Conservation (phyloP, 2,888 invertebrate species). For the Drosophila longiperda region DNA sequence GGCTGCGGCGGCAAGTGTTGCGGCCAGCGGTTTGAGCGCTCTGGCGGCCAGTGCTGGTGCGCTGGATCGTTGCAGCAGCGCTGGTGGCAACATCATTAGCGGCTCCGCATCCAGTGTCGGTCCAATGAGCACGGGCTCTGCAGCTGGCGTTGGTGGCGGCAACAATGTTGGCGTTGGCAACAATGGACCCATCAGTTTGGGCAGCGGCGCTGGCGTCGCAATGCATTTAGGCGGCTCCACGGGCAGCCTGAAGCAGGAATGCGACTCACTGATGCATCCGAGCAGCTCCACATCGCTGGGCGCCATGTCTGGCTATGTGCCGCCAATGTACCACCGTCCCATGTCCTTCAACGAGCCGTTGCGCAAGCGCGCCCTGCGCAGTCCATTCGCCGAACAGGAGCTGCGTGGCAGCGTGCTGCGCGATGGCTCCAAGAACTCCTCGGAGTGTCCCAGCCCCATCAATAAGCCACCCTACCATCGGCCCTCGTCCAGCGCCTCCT, state of each 20-base stretch:
- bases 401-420: constrained; percentile 89
- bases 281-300: constrained; percentile 82
- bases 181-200: constrained; percentile 82
- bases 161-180: constrained; percentile 63
- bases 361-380: constrained; percentile 87
- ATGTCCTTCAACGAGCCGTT: constrained; percentile 84
- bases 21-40: constrained; percentile 70
- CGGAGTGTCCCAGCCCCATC: constrained; percentile 85
- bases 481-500: constrained; percentile 85
- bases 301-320: constrained; percentile 84
- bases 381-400: constrained; percentile 85
- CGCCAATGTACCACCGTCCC: constrained; percentile 85
- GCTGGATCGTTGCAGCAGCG: constrained; percentile 71
- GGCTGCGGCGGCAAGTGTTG: constrained; percentile 67
- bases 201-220: constrained; percentile 78
- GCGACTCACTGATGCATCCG: constrained; percentile 85
- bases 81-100: constrained; percentile 68
- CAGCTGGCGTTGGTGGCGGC: constrained; percentile 19
- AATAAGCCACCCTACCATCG: constrained; percentile 84
- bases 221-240: constrained; percentile 76
- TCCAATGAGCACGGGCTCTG: constrained; percentile 42
- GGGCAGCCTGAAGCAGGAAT: constrained; percentile 84
- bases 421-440: constrained; percentile 86
- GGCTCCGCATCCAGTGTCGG: constrained; percentile 60
- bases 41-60: constrained; percentile 66